Base-by-base conservation (phyloP, 2,797 vertebrate genomes). In the Sarcophilus harrisii region DNA sequence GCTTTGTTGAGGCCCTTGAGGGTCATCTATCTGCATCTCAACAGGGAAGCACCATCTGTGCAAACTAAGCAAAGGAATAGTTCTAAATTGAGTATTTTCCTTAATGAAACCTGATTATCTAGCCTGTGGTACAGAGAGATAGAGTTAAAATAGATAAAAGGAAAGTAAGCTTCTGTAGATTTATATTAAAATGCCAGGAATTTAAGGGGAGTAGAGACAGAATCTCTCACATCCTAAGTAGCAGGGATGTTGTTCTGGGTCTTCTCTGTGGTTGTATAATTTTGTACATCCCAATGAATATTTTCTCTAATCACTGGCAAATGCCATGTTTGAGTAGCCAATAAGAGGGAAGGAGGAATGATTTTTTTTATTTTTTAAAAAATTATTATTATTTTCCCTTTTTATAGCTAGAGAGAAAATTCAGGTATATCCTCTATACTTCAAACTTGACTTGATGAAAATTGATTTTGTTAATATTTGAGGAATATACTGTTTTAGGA, bases 1-100 rank as follows among this genome's bases (percentile, higher is more conserved):
- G 27, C 60, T 93, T 54, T 58, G 14, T 38, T 49, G n/a, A 18
- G 57, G 21, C 32, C 93, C 13, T 87, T 24, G 52, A 94, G 66
- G 52, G 38, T 96, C 92, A 95, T 38, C 52, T 57, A 94, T 93
- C 32, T 95, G 58, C 49, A 90, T 91, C 66, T 38, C 28, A 94
- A 91, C 2, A 95, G 32, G n/a, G 30, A 96, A 52, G 28, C 30
- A 1, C 27, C 57, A n/a, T 60, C 73, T 66, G 73, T 93, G 8
- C 91, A 91, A 92, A 66, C 52, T 91, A 95, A 95, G 93, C n/a
- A 59, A 81, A 92, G 91, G 38, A 93, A 95, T 93, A 93, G 14
- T 95, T 97, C 52, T 93, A 92, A 95, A 92, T 87, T 92, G 10
- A 58, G 45, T 38, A 58, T 94, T 59, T 89, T 13, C 8, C 38